Percentiles rank a stretch among this genome's conserved stretches.
Conservation (phyloP, 2,797 vertebrate species). For the Protonibea diacanthus region DNA sequence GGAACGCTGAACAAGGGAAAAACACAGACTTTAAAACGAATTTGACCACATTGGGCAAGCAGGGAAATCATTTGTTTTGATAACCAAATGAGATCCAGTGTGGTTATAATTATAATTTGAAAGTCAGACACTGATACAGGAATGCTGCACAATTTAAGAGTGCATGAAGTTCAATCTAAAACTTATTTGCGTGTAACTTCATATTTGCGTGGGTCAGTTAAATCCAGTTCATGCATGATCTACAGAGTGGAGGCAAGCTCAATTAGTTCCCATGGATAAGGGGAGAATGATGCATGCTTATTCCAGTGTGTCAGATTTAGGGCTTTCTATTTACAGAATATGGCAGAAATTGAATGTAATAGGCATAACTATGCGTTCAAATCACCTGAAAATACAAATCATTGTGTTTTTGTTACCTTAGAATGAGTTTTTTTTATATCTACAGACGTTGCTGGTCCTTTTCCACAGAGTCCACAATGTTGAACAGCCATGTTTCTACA, state of each 20-base stretch:
- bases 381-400: no score
- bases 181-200: background rate
- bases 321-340: no score
- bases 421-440: no score
- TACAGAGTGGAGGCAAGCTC: background rate
- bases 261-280: background rate
- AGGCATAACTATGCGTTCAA: no score
- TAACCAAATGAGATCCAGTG: conserved; percentile 32
- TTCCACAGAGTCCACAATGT: no score
- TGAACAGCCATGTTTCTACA: no score
- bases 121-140: background rate
- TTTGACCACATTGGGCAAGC: conserved; percentile 1
- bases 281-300: background rate
- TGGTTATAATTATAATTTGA: background rate
- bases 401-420: no score
- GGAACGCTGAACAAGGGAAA: conserved; percentile 14
- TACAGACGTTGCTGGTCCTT: no score
- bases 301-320: no score
- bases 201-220: background rate
- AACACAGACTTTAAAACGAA: conserved; percentile 11
- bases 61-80: conserved; percentile 37
- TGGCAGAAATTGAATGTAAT: no score
- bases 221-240: background rate
- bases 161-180: background rate
- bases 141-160: background rate